These are phyloP conservation scores for Ibycter americanus DNA, from an alignment of 2,797 vertebrate species.

Conservation along the genomic window DNA sequence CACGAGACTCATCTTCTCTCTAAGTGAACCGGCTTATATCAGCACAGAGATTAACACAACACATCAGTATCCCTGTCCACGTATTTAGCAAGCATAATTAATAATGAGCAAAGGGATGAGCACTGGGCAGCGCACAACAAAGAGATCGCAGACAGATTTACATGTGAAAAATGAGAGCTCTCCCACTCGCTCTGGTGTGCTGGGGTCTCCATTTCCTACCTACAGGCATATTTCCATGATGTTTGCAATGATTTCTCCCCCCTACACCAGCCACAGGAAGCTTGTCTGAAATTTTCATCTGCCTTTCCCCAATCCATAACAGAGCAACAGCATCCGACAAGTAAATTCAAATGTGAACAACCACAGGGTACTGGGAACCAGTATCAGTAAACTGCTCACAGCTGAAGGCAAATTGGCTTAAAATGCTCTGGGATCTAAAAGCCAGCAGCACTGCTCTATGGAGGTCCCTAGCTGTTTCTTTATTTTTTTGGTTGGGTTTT, in stretches of 20 bases:
- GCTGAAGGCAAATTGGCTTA: not conserved
- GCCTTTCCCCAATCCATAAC: not conserved
- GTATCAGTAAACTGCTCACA: not conserved
- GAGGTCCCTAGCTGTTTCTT: not conserved
- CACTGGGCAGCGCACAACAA: not conserved
- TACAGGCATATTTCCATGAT: not conserved
- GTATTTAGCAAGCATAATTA: slow-evolving; percentile 80
- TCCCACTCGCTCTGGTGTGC: not conserved
- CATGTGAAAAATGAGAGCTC: not conserved
- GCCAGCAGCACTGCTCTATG: not conserved
- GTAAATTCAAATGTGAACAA: not conserved
- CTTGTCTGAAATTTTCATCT: not conserved
- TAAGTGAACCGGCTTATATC: slow-evolving; percentile 68
- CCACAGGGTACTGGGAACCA: not conserved
- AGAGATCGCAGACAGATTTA: not conserved
- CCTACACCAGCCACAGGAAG: not conserved
- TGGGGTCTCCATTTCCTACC: not conserved
- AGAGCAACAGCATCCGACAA: not conserved
- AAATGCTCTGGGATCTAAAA: not conserved
- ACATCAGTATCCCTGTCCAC: slow-evolving; percentile 72
- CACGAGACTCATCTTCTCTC: slow-evolving; percentile 36
- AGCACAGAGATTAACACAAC: slow-evolving; percentile 76
- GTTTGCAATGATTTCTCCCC: not conserved
- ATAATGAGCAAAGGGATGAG: slow-evolving; percentile 50
- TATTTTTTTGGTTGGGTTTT: not conserved